phyloP scores from a whole-genome alignment of 2,888 invertebrate genomes.

The Rhabditoides inermis region DNA sequence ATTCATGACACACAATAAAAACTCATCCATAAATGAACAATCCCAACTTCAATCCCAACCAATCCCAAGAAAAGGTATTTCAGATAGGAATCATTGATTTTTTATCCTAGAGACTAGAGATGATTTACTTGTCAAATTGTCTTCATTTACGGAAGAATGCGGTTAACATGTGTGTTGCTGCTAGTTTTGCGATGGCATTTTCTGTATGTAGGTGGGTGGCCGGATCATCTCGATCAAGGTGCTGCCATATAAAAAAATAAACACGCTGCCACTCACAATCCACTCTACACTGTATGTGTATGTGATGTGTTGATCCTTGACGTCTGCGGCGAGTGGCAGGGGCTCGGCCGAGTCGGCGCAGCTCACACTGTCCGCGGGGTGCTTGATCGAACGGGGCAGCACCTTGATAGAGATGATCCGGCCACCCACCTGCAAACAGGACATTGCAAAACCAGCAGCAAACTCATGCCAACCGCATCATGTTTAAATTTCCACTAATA shows the following conservation, averaged over 20 bases:
- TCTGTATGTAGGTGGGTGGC: conserved; percentile 64
- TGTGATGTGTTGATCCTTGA: conserved; percentile 58
- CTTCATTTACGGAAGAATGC: too few relatives aligned
- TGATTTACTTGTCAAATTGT: too few relatives aligned
- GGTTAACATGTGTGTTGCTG: too few relatives aligned
- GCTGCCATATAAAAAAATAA: too few relatives aligned
- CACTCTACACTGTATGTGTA: conserved; percentile 83
- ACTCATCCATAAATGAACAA: too few relatives aligned
- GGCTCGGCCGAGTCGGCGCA: conserved; percentile 59
- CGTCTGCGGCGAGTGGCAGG: conserved; percentile 65
- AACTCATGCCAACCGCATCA: too few relatives aligned
- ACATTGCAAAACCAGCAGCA: too few relatives aligned
- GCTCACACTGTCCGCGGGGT: conserved; percentile 27
- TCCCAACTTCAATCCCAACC: conserved; percentile 71
- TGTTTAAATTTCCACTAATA: too few relatives aligned
- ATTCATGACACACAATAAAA: too few relatives aligned
- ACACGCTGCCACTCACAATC: conserved; percentile 61
- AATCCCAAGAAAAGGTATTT: conserved; percentile 61
- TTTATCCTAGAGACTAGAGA: too few relatives aligned
- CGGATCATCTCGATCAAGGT: conserved; percentile 66
- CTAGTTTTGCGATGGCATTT: too few relatives aligned
- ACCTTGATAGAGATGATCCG: conserved; percentile 66
- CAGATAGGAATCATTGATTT: too few relatives aligned
- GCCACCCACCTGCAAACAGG: conserved; percentile 64
- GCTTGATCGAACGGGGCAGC: conserved; percentile 55